Evolutionary conservation across 2,888 invertebrate genomes (phyloP), one percentile per base, ranked within the genome.

Genomic region (Xiphydria camelus): DNA sequence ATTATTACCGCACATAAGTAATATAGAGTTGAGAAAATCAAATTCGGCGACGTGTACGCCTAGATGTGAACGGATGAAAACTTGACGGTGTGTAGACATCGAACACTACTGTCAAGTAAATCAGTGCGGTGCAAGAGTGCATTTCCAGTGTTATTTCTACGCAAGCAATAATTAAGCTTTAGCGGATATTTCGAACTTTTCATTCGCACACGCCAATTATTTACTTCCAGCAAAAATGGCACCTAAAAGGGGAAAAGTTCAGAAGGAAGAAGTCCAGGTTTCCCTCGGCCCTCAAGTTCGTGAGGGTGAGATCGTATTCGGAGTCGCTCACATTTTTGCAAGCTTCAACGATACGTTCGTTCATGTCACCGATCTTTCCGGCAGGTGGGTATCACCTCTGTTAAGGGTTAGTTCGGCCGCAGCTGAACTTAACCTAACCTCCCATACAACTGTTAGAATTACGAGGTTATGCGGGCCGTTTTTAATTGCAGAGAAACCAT

Each of bases 261-360:
- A 90, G 68, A 94, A 95, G 80, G 96, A 97, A 78, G 96, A 97
- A 79, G 95, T 94, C 55, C 95, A 96, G 77, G 91, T 96, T 40
- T 91, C 92, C 21, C 85, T 97, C 53, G 96, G 96, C 56, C 96
- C 96, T 40, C 95, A 96, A 80, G 94, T 95, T 36, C 88, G 93
- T 61, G 95, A 95, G 75, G 98, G 98, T 55, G 98, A 99, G 81
- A 89, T 89, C 64, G 96, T 99, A 47, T 99, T 98, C 75, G 99
- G 98, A 47, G 98, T 99, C 14, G 99, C 98, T 51, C 99, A 99
- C 80, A 99, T 99, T 73, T 99, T 94, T 75, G 99, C 99, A 60
- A 97, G 96, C 64, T 99, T 99, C 84, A 99, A 99, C 75, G 99
- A 99, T 78, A 99, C 99, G 41, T 99, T 99, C 77, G 99, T 99